phyloP scores from a whole-genome alignment of 1,140 invertebrate species.

The Diachasmimorpha longicaudata region DNA sequence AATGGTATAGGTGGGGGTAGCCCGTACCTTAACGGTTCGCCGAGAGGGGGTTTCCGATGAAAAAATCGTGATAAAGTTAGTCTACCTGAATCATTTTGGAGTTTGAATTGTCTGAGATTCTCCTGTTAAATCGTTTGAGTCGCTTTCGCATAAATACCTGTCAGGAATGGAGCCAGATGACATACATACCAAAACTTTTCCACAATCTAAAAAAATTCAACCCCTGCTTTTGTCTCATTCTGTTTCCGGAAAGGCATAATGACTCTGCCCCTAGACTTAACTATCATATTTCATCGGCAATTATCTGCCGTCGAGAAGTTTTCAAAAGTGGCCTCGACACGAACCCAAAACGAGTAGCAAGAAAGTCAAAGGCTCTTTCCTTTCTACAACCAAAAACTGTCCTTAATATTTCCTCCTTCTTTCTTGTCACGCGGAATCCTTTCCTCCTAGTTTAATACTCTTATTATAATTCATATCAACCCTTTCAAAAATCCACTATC shows the following conservation, averaged over 20 bases:
- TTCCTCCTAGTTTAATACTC: background rate
- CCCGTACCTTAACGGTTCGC: no score
- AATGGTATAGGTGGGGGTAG: no score
- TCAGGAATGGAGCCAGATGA: background rate
- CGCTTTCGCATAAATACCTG: background rate
- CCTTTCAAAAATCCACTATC: slow-evolving; percentile 32
- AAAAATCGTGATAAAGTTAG: background rate
- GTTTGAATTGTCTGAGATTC: no score
- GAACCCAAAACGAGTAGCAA: slow-evolving; percentile 1
- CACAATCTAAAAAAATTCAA: slow-evolving; percentile 2
- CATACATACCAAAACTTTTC: background rate
- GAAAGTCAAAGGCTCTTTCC: slow-evolving; percentile 3
- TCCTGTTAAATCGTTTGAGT: no score
- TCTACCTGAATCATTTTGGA: background rate
- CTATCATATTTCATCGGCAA: slow-evolving; percentile 36
- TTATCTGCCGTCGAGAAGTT: slow-evolving; percentile 34
- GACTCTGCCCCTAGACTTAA: slow-evolving; percentile 21
- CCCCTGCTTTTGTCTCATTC: background rate
- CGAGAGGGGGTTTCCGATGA: no score
- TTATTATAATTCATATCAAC: slow-evolving; percentile 15
- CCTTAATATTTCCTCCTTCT: background rate
- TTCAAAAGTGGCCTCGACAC: slow-evolving; percentile 34
- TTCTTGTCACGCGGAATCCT: slow-evolving; percentile 21
- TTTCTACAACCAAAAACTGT: background rate
- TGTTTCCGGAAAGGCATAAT: slow-evolving; percentile 23